A percentile compares a stretch with the other conserved stretches of the same genome.
Evolutionary conservation across 2,113 vertebrate genomes (phyloP).

Genomic region (Paradoxurus hermaphroditus): DNA sequence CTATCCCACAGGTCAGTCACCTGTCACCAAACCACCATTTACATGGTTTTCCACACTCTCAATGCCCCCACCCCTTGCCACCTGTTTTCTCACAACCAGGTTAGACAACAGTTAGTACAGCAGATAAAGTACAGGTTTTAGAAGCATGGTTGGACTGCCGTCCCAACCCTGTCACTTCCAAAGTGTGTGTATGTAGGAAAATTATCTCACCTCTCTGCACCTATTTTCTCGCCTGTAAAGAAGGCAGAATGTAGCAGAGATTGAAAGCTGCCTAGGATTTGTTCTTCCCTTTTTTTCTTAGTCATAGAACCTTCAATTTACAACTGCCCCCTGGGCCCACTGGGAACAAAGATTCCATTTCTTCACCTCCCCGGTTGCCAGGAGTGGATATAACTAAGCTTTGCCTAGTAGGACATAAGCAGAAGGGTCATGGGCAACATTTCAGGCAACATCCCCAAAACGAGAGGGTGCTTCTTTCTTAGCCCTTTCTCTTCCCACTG

Average conservation of each 20-base stretch:
- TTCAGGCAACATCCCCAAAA: background rate
- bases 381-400: background rate
- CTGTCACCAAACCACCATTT: background rate
- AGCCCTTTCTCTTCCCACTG: background rate
- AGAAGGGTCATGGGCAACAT: background rate
- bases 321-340: background rate
- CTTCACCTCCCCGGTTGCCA: background rate
- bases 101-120: background rate
- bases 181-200: background rate
- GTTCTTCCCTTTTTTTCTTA: background rate
- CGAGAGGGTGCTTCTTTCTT: background rate
- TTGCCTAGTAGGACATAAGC: background rate
- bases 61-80: accelerated
- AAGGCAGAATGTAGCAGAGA: background rate
- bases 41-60: background rate
- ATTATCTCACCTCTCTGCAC: background rate
- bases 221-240: background rate
- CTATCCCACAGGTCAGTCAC: background rate
- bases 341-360: background rate
- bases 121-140: background rate
- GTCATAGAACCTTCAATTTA: background rate
- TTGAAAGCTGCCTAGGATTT: background rate
- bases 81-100: background rate
- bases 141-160: background rate
- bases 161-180: background rate